phyloP scores from a whole-genome alignment of 2,797 vertebrate species.

The Acrossocheilus wenchowensis region DNA sequence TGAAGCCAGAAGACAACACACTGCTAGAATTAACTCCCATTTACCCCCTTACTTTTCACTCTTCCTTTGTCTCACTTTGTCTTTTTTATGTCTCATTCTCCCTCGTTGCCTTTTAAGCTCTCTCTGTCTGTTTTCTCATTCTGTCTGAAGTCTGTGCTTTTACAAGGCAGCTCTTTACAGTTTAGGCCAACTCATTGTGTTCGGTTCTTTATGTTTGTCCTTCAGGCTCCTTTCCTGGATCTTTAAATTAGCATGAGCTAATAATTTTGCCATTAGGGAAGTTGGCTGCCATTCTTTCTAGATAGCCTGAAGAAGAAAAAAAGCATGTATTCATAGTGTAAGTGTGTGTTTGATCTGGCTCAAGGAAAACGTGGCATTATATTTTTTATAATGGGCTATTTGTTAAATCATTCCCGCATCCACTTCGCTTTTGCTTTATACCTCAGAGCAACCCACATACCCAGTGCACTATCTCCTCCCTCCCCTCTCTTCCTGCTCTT shows the following conservation, averaged over 20 bases:
- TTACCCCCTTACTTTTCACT: conserved; percentile 58
- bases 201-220: conserved; percentile 56
- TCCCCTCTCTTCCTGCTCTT: not conserved
- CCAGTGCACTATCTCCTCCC: conserved; percentile 7
- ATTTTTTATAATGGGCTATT: conserved; percentile 31
- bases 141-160: conserved; percentile 38
- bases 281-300: conserved; percentile 55
- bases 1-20: conserved; percentile 77
- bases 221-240: conserved; percentile 68
- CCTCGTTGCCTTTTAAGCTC: conserved; percentile 15
- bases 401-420: conserved; percentile 9
- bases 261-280: conserved; percentile 73
- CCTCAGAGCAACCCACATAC: conserved; percentile 25
- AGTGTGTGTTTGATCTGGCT: conserved; percentile 34
- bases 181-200: conserved; percentile 29
- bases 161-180: conserved; percentile 27
- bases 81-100: conserved; percentile 51
- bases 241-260: conserved; percentile 69
- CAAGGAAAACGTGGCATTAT: conserved; percentile 25
- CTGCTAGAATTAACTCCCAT: conserved; percentile 75
- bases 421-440: not conserved
- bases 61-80: conserved; percentile 25
- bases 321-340: conserved; percentile 14
- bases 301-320: conserved; percentile 35
- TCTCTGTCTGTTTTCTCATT: conserved; percentile 20